Evolutionary conservation across 2,113 vertebrate species (phyloP), one percentile per base, ranked within the genome.

Genomic region (Pycnonotus jocosus): DNA sequence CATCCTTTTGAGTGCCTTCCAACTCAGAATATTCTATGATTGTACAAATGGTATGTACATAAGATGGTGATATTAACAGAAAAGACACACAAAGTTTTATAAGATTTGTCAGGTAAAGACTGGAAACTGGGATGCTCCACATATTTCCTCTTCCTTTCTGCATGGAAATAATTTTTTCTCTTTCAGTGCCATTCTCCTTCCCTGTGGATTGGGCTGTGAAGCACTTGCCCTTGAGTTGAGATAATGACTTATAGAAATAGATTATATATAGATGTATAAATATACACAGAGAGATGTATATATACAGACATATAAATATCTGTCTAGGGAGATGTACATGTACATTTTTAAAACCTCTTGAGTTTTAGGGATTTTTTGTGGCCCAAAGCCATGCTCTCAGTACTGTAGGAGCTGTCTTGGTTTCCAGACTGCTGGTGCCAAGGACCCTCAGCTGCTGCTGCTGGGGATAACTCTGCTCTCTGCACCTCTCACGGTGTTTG

Each of bases 371-470:
- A 48, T 78, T 58, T 83, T 48, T 69, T 45, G 58, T 93, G 51
- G 65, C 86, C 50, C 64, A 37, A n/a, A 82, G 86, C 71, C 42
- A n/a, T 31, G 51, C 11, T 51, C 16, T 85, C 8, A 3, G 38
- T 57, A 9, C 61, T 95, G 58, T 13, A 66, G 71, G 73, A 60
- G 1, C 69, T 62, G 58, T 88, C 88, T 93, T 4, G 0, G 5
- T 92, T 91, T 78, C 21, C 81, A 90, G 74, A 25, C 91, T 2
- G 4, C 64, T 68, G 68, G 73, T 92, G 90, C 86, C 88, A 81
- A 76, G 61, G 17, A 13, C 30, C 40, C 25, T 71, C 45, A 78
- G 60, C 79, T 90, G 71, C 71, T 7, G 22, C 86, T 64, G 86
- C 86, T 68, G 83, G 22, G 73, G 30, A 6, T 31, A 65, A 9